Percentiles rank a stretch among this genome's conserved stretches.
phyloP scores from a whole-genome alignment of 1,140 invertebrate species.

The Subanguina moxae region DNA sequence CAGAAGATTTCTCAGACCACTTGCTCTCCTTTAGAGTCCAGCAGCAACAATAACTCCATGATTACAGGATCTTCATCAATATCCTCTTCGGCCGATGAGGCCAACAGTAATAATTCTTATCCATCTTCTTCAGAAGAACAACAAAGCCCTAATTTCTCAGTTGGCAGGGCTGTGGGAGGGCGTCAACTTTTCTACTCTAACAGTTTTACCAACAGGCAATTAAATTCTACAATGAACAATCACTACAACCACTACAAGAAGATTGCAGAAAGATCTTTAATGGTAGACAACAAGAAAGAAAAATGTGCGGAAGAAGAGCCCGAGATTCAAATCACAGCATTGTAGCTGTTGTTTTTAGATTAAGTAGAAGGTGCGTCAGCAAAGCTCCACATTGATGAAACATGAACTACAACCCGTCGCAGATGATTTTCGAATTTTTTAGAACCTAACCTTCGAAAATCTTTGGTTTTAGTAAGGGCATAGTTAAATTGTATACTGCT shows the following conservation, averaged over 20 bases:
- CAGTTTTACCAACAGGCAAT: neutral
- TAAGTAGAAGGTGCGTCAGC: too few relatives aligned
- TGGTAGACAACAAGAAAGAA: neutral
- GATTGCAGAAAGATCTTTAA: neutral
- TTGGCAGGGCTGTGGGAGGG: neutral
- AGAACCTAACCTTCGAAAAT: too few relatives aligned
- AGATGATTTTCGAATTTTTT: too few relatives aligned
- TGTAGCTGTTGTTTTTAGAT: neutral
- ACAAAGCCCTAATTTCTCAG: neutral
- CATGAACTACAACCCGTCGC: too few relatives aligned
- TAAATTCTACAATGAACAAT: neutral
- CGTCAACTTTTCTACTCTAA: neutral
- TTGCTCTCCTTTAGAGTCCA: neutral
- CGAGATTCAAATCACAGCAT: neutral
- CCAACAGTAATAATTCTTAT: neutral
- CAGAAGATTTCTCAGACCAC: too few relatives aligned
- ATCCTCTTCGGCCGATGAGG: neutral
- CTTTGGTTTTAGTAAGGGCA: too few relatives aligned
- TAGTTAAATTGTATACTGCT: too few relatives aligned
- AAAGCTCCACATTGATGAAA: too few relatives aligned
- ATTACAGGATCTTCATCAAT: neutral
- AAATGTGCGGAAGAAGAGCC: neutral
- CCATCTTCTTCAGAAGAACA: neutral
- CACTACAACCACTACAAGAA: neutral
- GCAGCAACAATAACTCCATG: neutral